Evolutionary conservation across 1,140 invertebrate genomes (phyloP).

Genomic region (Zaprionus taronus): DNA sequence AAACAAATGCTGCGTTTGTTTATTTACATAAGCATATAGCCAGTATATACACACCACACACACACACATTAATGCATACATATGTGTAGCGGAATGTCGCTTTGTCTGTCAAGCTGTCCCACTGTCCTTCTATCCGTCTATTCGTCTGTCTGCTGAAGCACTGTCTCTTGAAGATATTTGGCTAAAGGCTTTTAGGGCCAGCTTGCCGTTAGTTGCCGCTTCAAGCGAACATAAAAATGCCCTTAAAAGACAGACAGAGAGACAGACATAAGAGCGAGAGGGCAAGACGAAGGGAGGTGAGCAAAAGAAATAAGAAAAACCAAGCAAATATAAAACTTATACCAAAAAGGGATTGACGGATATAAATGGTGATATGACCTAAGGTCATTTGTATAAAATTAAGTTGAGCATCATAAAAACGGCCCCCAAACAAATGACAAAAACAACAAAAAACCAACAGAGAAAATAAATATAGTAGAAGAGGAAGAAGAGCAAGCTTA

Average conservation of each 20-base stretch:
- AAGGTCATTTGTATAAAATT: slow-evolving; percentile 83
- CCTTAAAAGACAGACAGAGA: slow-evolving; percentile 70
- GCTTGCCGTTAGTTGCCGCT: slow-evolving; percentile 76
- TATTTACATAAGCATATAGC: slow-evolving; percentile 70
- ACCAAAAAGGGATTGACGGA: slow-evolving; percentile 82
- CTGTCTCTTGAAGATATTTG: slow-evolving; percentile 77
- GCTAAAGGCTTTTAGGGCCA: slow-evolving; percentile 80
- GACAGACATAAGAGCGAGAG: slow-evolving; percentile 25
- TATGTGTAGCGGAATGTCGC: slow-evolving; percentile 37
- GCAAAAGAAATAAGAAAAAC: slow-evolving; percentile 43
- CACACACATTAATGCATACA: slow-evolving; percentile 33
- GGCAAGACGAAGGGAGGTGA: slow-evolving; percentile 20
- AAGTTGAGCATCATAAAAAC: slow-evolving; percentile 82
- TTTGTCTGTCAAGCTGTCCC: slow-evolving; percentile 13
- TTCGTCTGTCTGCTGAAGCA: slow-evolving; percentile 50
- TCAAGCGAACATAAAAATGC: slow-evolving; percentile 79
- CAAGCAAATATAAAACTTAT: slow-evolving; percentile 81
- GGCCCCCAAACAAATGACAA: slow-evolving; percentile 41
- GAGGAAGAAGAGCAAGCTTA: slow-evolving; percentile 17
- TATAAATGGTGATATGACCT: slow-evolving; percentile 83
- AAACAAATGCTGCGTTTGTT: slow-evolving; percentile 66
- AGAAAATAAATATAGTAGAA: slow-evolving; percentile 25
- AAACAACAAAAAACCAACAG: slow-evolving; percentile 11
- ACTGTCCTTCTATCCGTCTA: slow-evolving; percentile 19
- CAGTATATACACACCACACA: slow-evolving; percentile 9